Evolutionary conservation across 2,888 invertebrate species (phyloP), one percentile per base, ranked within the genome.

Genomic region (Abscondita cerata): DNA sequence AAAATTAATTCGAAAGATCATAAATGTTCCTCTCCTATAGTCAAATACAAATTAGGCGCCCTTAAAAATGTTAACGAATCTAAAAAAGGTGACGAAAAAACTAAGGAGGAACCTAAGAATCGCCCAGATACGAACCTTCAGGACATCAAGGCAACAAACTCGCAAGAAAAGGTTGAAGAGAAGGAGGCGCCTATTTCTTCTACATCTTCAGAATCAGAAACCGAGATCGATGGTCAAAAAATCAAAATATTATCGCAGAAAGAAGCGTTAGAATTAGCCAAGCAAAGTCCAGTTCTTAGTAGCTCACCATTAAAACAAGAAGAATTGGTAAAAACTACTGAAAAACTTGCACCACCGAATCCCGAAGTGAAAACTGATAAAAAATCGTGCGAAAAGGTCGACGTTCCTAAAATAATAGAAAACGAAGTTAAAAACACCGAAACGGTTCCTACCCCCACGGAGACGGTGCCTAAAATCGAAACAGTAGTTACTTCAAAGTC

Each of bases 151-250:
- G 16, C 6, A 41, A 12, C 1, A 2, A 9, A 3, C 2, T 2
- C 1, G 15, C 57, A 64, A 46, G 53, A 36, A 18, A 65, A 54
- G 52, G 53, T 62, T 16, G 31, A 44, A 53, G 59, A 69, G 51
- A 72, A 73, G 63, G 61, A 64, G 0, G 70, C 72, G 50, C 73
- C 76, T 1, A 72, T 73, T 1, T 54, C 69, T 13, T 75, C 73
- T 1, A 78, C 79, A 19, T 78, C 80, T 8, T 80, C 81, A 1
- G 81, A 81, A 70, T 81, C 80, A 0, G 81, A 82, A 70, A 78
- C 80, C 15, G 81, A 81, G 73, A 81, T 81, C 36, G 81, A 81
- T 64, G 80, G 81, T 1, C 81, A 81, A 64, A 80, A 81, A 70
- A 80, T 81, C 38, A 80, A 81, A 66, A 80, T 78, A 3, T 76